Percentiles rank a stretch among this genome's conserved stretches.
These are phyloP conservation scores for Catostylus mosaicus DNA, from an alignment of 30 jellyfish, hydroid and myxozoan species.

Conservation along the genomic window DNA sequence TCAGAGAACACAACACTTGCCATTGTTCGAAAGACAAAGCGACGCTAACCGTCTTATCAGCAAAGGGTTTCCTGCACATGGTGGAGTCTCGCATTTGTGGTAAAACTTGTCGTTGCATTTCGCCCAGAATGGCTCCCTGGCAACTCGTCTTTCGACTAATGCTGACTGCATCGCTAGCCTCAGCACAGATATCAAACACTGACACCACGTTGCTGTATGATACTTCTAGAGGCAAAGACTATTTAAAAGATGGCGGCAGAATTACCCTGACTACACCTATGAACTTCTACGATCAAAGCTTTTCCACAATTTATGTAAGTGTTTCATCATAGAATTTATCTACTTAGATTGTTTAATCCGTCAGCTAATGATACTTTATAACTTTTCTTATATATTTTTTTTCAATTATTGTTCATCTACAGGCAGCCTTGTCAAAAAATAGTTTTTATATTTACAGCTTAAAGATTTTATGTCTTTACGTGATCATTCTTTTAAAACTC, in stretches of 20 bases:
- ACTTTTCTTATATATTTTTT: too few relatives aligned
- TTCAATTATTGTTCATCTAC: too few relatives aligned
- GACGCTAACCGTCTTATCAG: neutral
- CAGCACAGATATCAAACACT: neutral
- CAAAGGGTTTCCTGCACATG: neutral
- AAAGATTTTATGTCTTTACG: too few relatives aligned
- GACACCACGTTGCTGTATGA: slow-evolving; percentile 30
- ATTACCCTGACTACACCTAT: slow-evolving; percentile 19
- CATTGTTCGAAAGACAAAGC: neutral
- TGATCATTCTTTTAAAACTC: too few relatives aligned
- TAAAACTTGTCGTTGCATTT: neutral
- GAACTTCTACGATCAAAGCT: slow-evolving; percentile 32
- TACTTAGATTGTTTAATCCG: too few relatives aligned
- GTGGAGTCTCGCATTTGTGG: neutral
- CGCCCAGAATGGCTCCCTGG: neutral
- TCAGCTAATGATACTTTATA: too few relatives aligned
- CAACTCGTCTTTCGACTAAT: neutral
- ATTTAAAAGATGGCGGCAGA: slow-evolving; percentile 26
- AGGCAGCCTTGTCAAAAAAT: too few relatives aligned
- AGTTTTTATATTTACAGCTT: too few relatives aligned
- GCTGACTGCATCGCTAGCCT: neutral
- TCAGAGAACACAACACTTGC: neutral
- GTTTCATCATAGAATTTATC: too few relatives aligned
- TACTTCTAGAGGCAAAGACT: slow-evolving; percentile 15
- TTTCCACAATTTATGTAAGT: slow-evolving; percentile 48